A percentile compares a stretch with the other conserved stretches of the same genome.
These are phyloP conservation scores for Panagrolaimus sp. DNA, from an alignment of 1,140 invertebrate genomes.

Conservation along the genomic window DNA sequence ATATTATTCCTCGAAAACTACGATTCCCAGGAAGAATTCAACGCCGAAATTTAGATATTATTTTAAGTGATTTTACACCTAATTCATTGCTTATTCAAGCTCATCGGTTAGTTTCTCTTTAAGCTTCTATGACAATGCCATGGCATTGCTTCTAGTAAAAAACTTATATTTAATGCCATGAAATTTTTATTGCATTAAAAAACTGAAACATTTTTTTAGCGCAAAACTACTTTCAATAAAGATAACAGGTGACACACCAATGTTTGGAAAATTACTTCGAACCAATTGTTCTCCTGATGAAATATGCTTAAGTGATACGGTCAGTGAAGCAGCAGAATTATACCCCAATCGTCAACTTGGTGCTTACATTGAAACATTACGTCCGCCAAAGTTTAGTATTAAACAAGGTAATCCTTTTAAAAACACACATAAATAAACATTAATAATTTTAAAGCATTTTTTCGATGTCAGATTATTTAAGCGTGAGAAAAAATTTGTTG, in stretches of 20 bases:
- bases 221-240: background rate
- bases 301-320: conserved; percentile 41
- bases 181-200: too few species aligned
- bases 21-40: conserved; percentile 22
- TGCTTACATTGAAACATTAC: conserved; percentile 33
- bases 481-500: conserved; percentile 9
- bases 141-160: background rate
- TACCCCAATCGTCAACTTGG: conserved; percentile 41
- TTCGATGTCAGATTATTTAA: conserved; percentile 8
- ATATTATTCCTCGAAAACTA: conserved; percentile 11
- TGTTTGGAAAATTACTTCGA: conserved; percentile 38
- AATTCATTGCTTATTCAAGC: conserved; percentile 33
- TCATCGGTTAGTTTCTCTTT: too few species aligned
- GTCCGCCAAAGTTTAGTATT: conserved; percentile 30
- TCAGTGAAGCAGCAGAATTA: conserved; percentile 36
- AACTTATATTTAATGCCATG: too few species aligned
- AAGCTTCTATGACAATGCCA: background rate
- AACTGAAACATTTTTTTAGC: too few species aligned
- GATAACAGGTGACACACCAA: conserved; percentile 20
- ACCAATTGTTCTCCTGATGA: conserved; percentile 37
- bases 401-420: conserved; percentile 43
- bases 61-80: conserved; percentile 34
- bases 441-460: background rate
- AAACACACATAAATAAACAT: too few species aligned
- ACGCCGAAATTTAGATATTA: conserved; percentile 26